A percentile compares a stretch with the other conserved stretches of the same genome.
phyloP scores from a whole-genome alignment of 2,113 vertebrate genomes.

The Sminthopsis crassicaudata region DNA sequence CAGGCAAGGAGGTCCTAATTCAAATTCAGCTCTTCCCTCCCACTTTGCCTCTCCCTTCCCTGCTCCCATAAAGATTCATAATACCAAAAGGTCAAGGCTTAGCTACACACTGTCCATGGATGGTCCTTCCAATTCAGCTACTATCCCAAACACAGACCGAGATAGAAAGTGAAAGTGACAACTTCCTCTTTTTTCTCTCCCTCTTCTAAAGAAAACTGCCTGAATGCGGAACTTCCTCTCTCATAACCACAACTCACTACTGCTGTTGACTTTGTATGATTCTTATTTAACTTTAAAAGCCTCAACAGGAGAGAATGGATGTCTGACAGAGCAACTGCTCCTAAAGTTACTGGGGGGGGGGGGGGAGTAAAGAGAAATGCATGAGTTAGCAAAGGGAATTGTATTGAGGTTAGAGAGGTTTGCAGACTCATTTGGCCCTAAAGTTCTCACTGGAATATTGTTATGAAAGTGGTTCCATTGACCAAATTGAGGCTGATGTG shows the following conservation, averaged over 20 bases:
- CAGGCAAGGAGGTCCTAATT: not conserved
- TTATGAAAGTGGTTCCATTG: not conserved
- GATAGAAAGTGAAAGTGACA: conserved; percentile 55
- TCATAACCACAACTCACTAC: conserved; percentile 75
- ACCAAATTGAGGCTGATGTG: not conserved
- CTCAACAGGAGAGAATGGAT: not conserved
- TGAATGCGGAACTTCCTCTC: conserved; percentile 78
- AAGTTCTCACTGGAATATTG: not conserved
- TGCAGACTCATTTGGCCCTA: not conserved
- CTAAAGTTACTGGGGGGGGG: not conserved
- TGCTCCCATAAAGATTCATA: not conserved
- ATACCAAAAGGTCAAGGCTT: not conserved
- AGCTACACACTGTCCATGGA: not conserved
- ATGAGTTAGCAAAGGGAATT: not conserved
- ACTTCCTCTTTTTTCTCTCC: conserved; percentile 79
- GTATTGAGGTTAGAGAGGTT: not conserved
- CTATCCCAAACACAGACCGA: conserved; percentile 18
- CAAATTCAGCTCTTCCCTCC: not conserved
- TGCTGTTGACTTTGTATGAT: conserved; percentile 56
- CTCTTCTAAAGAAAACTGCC: conserved; percentile 36
- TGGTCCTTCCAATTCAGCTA: not conserved
- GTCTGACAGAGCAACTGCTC: conserved; percentile 1
- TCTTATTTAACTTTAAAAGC: not conserved
- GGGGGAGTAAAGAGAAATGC: not conserved
- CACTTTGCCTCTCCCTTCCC: not conserved